Percentiles rank a stretch among this genome's conserved stretches.
Conservation (phyloP, 2,113 vertebrate genomes). For the Nycticorax nycticorax region DNA sequence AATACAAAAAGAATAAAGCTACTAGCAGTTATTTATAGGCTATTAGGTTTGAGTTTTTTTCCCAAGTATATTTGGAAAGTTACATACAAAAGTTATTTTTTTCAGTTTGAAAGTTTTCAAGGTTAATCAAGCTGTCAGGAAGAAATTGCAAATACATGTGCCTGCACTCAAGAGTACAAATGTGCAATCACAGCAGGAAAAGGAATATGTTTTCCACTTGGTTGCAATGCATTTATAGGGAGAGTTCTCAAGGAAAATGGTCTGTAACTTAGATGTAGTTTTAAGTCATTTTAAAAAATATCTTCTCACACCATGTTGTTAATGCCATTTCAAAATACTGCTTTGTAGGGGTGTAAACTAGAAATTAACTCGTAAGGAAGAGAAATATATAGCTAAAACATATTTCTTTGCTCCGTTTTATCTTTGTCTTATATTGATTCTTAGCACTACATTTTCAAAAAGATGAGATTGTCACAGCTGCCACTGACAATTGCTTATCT, state of each 20-base stretch:
- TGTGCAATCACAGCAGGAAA: conserved; percentile 72
- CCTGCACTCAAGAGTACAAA: conserved; percentile 59
- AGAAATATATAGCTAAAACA: neutral
- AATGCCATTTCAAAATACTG: conserved; percentile 20
- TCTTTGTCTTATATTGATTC: neutral
- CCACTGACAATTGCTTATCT: conserved; percentile 13
- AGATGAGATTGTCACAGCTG: neutral
- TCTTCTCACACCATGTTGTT: neutral
- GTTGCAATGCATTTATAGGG: conserved; percentile 59
- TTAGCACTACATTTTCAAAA: neutral
- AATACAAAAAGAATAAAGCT: neutral
- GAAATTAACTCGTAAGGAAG: neutral
- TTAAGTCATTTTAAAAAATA: conserved; percentile 50
- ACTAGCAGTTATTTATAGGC: neutral
- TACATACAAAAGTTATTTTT: neutral
- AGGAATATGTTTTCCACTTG: conserved; percentile 66
- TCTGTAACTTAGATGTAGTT: conserved; percentile 50
- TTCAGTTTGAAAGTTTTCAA: conserved; percentile 55
- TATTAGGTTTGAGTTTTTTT: neutral
- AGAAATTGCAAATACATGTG: conserved; percentile 58
- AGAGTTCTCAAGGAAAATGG: conserved; percentile 63
- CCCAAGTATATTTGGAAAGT: conserved; percentile 15
- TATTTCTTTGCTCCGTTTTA: neutral
- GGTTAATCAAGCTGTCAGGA: conserved; percentile 68
- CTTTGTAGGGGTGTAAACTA: conserved; percentile 11